phyloP scores from a whole-genome alignment of 2,888 invertebrate genomes.

The Thymelicus lineola region DNA sequence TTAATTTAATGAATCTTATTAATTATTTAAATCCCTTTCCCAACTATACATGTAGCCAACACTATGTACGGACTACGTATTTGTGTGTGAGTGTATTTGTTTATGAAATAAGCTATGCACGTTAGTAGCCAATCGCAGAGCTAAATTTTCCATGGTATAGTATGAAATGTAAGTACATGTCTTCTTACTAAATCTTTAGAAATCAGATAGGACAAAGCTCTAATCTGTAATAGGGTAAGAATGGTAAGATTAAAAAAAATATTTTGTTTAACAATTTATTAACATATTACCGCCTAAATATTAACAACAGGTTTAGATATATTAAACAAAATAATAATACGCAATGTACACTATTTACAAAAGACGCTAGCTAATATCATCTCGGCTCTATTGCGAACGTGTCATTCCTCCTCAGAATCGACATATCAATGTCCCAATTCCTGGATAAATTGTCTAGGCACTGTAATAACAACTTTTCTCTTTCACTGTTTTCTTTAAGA shows the following conservation, averaged over 20 bases:
- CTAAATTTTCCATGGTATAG: too few species aligned
- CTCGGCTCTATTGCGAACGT: constrained; percentile 48
- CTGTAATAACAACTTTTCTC: constrained; percentile 55
- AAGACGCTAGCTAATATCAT: constrained; percentile 54
- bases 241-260: too few species aligned
- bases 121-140: too few species aligned
- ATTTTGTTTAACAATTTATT: constrained; percentile 63
- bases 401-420: constrained; percentile 61
- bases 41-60: too few species aligned
- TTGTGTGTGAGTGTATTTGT: too few species aligned
- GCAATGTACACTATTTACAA: constrained; percentile 81
- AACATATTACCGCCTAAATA: constrained; percentile 66
- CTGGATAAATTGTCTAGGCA: constrained; percentile 63
- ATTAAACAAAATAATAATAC: constrained; percentile 58
- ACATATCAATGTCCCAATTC: constrained; percentile 67
- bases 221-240: too few species aligned
- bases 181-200: too few species aligned
- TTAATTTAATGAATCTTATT: background rate
- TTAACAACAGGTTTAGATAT: constrained; percentile 69
- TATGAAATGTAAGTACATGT: too few species aligned
- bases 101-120: too few species aligned
- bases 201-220: too few species aligned
- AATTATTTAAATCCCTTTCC: too few species aligned
- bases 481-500: constrained; percentile 58
- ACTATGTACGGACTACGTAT: too few species aligned